A percentile compares a stretch with the other conserved stretches of the same genome.
Evolutionary conservation across 2,888 invertebrate species (phyloP).

Genomic region (Eupithecia exiguata): DNA sequence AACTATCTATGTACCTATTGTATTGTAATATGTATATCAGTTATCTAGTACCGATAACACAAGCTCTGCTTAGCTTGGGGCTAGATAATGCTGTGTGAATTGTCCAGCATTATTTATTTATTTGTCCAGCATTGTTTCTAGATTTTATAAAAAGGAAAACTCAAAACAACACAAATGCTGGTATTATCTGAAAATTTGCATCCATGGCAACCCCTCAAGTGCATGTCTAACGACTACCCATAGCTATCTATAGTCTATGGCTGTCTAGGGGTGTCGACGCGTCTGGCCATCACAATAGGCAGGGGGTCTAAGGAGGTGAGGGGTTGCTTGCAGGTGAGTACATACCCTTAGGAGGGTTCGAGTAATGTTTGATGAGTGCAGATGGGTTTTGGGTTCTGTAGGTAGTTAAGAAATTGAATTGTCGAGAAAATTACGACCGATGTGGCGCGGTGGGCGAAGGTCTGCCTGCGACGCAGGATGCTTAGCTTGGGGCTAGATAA

Average conservation of each 20-base stretch:
- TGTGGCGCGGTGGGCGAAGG: too few relatives aligned
- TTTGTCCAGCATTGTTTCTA: too few relatives aligned
- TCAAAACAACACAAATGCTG: background rate
- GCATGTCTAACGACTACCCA: background rate
- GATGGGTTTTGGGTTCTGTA: background rate
- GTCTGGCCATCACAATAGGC: conserved; percentile 9
- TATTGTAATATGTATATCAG: too few relatives aligned
- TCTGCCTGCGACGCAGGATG: too few relatives aligned
- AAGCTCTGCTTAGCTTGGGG: too few relatives aligned
- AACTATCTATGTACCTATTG: too few relatives aligned
- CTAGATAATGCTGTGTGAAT: too few relatives aligned
- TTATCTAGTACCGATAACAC: too few relatives aligned
- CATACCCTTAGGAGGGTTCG: conserved; percentile 51
- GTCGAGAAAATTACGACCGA: too few relatives aligned
- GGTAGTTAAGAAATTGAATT: background rate
- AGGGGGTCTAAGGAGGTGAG: background rate
- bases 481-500: too few relatives aligned
- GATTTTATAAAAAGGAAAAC: too few relatives aligned
- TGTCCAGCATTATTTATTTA: too few relatives aligned
- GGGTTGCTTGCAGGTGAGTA: conserved; percentile 56
- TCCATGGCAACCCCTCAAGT: background rate
- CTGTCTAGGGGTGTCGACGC: conserved; percentile 6
- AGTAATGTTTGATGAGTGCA: conserved; percentile 11
- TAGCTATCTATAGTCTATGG: background rate
- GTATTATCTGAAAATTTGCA: background rate